Evolutionary conservation across 1,140 invertebrate genomes (phyloP).

Genomic region (Drosophila repletoides): DNA sequence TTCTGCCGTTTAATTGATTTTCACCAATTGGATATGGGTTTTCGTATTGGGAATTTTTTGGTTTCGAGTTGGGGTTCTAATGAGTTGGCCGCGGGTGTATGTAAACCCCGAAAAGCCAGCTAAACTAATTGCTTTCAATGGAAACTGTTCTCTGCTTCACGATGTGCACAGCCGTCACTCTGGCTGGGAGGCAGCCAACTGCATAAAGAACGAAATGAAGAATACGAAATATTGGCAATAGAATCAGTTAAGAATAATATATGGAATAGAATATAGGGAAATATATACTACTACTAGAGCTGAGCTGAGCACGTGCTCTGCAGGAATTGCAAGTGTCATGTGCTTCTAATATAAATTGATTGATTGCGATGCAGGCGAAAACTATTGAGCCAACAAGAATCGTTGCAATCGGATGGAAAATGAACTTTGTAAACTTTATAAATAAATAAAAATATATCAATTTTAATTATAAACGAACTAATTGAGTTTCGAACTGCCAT

Average conservation of each 20-base stretch:
- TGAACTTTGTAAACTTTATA: conserved; percentile 8
- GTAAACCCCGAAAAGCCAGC: too few species aligned
- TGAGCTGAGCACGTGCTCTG: conserved; percentile 7
- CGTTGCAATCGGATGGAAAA: background rate
- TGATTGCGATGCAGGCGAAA: background rate
- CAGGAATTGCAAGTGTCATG: conserved; percentile 9
- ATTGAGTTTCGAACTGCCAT: too few species aligned
- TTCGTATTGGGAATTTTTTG: background rate
- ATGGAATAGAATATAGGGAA: background rate
- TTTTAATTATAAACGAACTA: too few species aligned
- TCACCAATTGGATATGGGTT: background rate
- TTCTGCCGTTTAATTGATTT: conserved; percentile 14
- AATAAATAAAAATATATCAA: too few species aligned
- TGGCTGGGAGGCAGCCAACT: conserved; percentile 1
- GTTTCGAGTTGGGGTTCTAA: background rate
- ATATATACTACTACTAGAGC: too few species aligned
- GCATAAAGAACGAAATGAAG: conserved; percentile 29
- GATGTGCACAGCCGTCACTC: conserved; percentile 13
- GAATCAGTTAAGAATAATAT: too few species aligned
- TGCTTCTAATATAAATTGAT: background rate
- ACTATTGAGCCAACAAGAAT: too few species aligned
- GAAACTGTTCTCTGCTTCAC: background rate
- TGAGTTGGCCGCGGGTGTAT: conserved; percentile 3
- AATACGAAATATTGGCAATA: too few species aligned
- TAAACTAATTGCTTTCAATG: conserved; percentile 7